These are phyloP conservation scores for Leucoma salicis DNA, from an alignment of 2,888 invertebrate genomes.

Conservation along the genomic window DNA sequence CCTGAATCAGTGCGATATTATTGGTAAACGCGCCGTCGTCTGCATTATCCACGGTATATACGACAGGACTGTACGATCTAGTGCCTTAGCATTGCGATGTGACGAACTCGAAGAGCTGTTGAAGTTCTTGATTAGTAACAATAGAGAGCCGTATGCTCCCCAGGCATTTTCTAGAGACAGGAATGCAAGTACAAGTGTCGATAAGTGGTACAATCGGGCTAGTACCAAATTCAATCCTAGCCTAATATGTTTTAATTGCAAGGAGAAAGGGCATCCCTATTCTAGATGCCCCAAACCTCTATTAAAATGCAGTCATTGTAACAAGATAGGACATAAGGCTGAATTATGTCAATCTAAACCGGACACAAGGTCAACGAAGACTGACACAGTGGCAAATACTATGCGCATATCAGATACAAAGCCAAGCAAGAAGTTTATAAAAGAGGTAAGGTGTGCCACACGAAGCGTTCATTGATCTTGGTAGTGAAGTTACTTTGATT, in stretches of 20 bases:
- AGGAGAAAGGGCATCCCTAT: neutral
- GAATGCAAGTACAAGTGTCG: neutral
- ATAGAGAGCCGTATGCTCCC: conserved; percentile 1
- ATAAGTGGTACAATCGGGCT: neutral
- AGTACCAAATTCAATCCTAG: neutral
- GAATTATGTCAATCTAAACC: neutral
- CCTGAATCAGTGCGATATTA: conserved; percentile 15
- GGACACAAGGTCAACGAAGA: neutral
- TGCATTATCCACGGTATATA: conserved; percentile 18
- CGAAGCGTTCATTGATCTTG: neutral
- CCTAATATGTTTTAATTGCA: neutral
- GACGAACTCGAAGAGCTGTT: conserved; percentile 12
- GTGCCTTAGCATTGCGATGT: conserved; percentile 19
- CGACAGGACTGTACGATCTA: conserved; percentile 15
- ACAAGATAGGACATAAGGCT: neutral
- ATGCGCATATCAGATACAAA: neutral
- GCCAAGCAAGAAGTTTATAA: neutral
- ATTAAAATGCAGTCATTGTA: neutral
- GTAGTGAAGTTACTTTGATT: neutral
- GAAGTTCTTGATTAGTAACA: conserved; percentile 9
- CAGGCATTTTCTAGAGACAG: neutral
- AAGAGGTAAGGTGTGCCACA: neutral
- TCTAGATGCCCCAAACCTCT: conserved; percentile 1
- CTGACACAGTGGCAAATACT: too few species aligned
- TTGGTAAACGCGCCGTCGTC: conserved; percentile 10